Evolutionary conservation across 2,113 vertebrate species (phyloP).

Genomic region (Prinia subflava): DNA sequence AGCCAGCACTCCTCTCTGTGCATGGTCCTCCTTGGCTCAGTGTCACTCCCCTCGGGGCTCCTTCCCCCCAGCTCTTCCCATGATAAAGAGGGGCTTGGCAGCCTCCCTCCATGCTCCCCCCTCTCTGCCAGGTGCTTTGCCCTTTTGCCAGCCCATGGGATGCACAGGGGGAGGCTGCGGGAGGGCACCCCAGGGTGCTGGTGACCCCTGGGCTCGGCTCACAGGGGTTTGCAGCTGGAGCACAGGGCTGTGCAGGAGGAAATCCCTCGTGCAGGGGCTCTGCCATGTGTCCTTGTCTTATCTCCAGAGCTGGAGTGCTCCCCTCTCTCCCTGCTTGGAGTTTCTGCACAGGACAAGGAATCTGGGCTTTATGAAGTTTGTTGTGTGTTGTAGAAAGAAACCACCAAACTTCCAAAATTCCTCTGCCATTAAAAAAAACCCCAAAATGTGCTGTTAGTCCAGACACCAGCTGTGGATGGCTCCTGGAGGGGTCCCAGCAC

Average conservation of each 20-base stretch:
- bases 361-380: neutral
- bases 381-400: neutral
- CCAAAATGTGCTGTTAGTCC: neutral
- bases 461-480: neutral
- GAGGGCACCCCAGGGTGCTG: neutral
- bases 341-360: neutral
- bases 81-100: fast-evolving
- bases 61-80: neutral
- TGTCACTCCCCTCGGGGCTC: neutral
- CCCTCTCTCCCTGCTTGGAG: neutral
- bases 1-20: neutral
- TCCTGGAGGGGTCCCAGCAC: neutral
- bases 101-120: neutral
- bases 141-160: neutral
- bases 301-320: neutral
- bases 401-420: neutral
- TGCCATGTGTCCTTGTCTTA: neutral
- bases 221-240: neutral
- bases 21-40: neutral
- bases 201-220: fast-evolving
- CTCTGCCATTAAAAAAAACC: fast-evolving
- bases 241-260: neutral
- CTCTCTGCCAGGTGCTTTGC: neutral
- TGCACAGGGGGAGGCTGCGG: neutral
- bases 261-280: neutral